Base-by-base conservation (phyloP, 1,140 invertebrate species). In the Spodoptera litura region DNA sequence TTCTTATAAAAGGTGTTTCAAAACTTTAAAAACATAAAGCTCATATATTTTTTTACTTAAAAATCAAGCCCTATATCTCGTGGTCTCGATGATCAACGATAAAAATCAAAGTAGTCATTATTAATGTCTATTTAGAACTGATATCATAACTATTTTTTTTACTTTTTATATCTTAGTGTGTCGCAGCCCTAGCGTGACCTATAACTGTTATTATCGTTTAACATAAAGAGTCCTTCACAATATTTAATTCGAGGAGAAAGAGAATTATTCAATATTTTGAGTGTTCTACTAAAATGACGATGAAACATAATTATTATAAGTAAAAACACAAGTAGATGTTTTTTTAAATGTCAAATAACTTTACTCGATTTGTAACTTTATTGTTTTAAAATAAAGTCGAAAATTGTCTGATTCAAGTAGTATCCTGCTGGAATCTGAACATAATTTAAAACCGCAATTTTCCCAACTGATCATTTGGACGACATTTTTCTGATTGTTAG, bases 191-290 rank as follows among this genome's bases (percentile, higher is more conserved):
- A 52, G 49, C 55, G 6, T 10, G 35, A 27, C 25, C 13, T 20
- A 52, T 31, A n/a, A n/a, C 71, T 12, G 59, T 73, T 59, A 73
- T 10, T 9, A 20, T 62, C 52, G 52, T 75, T 75, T 52, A 75
- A 52, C 12, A 59, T 35, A n/a, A 59, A 75, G 58, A 75, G 49
- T 44, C 72, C 72, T 75, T 52, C 62, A 61, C 25, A 62, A 75
- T 75, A 75, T 75, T 62, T 62, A 20, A 62, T 75, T 75, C 52
- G 5, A 31, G 27, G 25, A 58, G 12, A 61, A 38, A 62, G 5
- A 61, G 44, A 51, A 61, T 74, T 51, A 61, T 75, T 62, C 56
- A 62, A 52, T 62, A 61, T 49, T 31, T 75, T 13, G 38, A 62
- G 25, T n/a, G 72, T 52, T 20, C 59, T 58, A 31, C 11, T 25